Base-by-base conservation (phyloP, 1,140 invertebrate species). In the Drosophila mayri region DNA sequence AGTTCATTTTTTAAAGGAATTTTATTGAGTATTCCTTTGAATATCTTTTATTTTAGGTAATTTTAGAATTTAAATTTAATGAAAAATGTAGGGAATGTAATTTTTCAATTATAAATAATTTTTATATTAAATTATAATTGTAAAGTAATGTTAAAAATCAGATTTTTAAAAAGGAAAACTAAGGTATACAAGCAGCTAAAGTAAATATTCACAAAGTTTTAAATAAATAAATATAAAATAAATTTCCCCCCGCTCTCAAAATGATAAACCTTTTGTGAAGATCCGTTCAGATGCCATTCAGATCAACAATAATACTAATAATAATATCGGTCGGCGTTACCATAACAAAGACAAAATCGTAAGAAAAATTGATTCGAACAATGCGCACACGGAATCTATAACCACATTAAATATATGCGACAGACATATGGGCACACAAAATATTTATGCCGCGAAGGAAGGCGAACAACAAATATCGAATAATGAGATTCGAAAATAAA, bases 401-500 rank as follows among this genome's bases (percentile, higher is more conserved):
- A 70, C 12, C 67, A 68, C 65, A 72, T 71, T 60, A 72, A 72
- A 72, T 60, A 71, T 50, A 72, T 25, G 12, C 54, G 52, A 41
- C 52, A 37, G 67, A 72, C 68, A 71, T 72, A 71, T 72, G 68
- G 37, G 68, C 68, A 71, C 52, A 72, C 52, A 41, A 71, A 71
- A 72, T 58, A 70, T 72, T 52, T 55, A 72, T 47, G 25, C 60
- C 32, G 14, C 25, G 32, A 64, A 46, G 60, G 60, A 72, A 59
- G 66, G 66, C 64, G 50, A 61, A 73, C 43, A 72, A 22, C 67
- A 43, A 72, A 77, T 52, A 47, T 66, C 64, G 75, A 70, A 74
- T 70, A 81, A 86, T 72, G 77, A 77, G 65, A 81, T 77, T 74
- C 63, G 66, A 81, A 82, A 79, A 87, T 88, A 88, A 85, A 90